Conservation (phyloP, 2,888 invertebrate species). For the Cantharis rufa region DNA sequence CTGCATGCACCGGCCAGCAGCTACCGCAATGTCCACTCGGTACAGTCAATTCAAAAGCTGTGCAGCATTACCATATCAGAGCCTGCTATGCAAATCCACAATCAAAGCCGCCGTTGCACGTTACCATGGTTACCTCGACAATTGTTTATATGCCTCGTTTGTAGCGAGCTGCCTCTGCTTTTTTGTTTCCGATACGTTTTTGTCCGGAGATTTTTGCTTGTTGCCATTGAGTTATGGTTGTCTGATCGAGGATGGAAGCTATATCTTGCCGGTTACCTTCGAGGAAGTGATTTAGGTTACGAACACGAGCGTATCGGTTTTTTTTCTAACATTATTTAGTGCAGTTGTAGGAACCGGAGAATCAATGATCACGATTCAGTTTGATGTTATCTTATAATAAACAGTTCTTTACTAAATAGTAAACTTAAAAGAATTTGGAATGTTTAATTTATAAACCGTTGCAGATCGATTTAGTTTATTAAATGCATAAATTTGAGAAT, state of each 20-base stretch:
- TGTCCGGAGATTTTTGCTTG: slow-evolving; percentile 52
- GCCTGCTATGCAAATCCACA: slow-evolving; percentile 55
- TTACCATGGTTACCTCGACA: slow-evolving; percentile 52
- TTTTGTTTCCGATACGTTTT: slow-evolving; percentile 50
- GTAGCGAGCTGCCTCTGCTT: slow-evolving; percentile 50
- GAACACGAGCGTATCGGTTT: slow-evolving; percentile 23
- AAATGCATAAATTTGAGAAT: background rate
- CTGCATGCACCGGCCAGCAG: slow-evolving; percentile 41
- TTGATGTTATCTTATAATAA: slow-evolving; percentile 30
- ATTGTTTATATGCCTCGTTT: slow-evolving; percentile 55
- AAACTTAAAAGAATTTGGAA: background rate
- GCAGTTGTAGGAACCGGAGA: slow-evolving; percentile 27
- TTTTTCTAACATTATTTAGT: slow-evolving; percentile 30
- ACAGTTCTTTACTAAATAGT: slow-evolving; percentile 8
- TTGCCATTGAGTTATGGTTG: slow-evolving; percentile 52
- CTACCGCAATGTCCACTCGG: slow-evolving; percentile 51
- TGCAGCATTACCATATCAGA: slow-evolving; percentile 55
- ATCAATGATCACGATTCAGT: slow-evolving; percentile 35
- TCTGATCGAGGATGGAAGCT: slow-evolving; percentile 39
- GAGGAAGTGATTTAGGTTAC: slow-evolving; percentile 51
- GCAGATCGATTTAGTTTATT: background rate
- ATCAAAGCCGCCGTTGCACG: slow-evolving; percentile 54
- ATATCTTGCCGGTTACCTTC: slow-evolving; percentile 38
- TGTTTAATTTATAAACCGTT: background rate
- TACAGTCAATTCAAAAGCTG: slow-evolving; percentile 50